Evolutionary conservation across 2,888 invertebrate species (phyloP).

Genomic region (Tetragonula carbonaria): DNA sequence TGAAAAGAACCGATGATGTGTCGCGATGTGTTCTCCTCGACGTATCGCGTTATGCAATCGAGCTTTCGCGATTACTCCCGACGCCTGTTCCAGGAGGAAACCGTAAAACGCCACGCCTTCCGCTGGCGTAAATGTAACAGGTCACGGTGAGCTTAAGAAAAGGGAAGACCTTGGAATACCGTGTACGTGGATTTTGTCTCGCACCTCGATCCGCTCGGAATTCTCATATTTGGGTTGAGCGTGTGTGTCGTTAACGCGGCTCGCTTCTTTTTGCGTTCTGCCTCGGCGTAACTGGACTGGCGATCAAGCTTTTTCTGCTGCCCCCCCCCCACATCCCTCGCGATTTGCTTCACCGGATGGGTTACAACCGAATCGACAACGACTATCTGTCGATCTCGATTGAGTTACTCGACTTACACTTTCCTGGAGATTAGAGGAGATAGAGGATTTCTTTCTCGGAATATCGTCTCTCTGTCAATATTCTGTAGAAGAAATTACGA

Average conservation of each 20-base stretch:
- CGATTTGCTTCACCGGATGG: conserved; percentile 13
- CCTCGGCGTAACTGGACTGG: neutral
- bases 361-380: conserved; percentile 10
- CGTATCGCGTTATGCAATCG: conserved; percentile 52
- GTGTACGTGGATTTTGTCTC: conserved; percentile 37
- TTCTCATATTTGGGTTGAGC: conserved; percentile 47
- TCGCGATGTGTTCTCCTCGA: neutral
- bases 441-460: neutral
- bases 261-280: neutral
- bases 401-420: conserved; percentile 1
- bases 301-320: neutral
- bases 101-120: conserved; percentile 66
- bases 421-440: neutral
- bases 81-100: conserved; percentile 56
- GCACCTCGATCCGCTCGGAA: conserved; percentile 36
- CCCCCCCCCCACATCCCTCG: neutral
- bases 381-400: conserved; percentile 13
- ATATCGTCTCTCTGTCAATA: neutral
- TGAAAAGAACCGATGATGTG: neutral
- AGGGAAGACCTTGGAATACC: conserved; percentile 63
- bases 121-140: conserved; percentile 48
- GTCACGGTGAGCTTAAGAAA: conserved; percentile 63
- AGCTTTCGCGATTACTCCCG: conserved; percentile 40
- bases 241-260: neutral
- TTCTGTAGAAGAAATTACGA: neutral